Conservation (phyloP, 2,888 invertebrate species). For the Amblyjoppa proteus region DNA sequence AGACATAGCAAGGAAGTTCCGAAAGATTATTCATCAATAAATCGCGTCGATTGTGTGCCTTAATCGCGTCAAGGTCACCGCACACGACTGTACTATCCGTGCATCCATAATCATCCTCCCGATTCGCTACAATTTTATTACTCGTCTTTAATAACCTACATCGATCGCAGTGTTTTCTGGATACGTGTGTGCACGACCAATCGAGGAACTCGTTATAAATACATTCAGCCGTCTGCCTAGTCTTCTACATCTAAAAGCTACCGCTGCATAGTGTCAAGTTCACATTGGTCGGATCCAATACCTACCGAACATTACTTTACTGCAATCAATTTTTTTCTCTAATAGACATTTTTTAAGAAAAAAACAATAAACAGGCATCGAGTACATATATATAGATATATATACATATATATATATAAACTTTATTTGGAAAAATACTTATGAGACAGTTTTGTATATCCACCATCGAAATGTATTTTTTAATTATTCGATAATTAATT, state of each 20-base stretch:
- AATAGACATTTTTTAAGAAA: background rate
- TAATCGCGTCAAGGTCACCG: slow-evolving; percentile 45
- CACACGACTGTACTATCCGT: slow-evolving; percentile 33
- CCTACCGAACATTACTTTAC: background rate
- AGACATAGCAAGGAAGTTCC: slow-evolving; percentile 10
- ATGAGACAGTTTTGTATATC: slow-evolving; percentile 65
- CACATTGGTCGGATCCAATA: slow-evolving; percentile 18
- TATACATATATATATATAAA: slow-evolving; percentile 57
- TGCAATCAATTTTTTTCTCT: background rate
- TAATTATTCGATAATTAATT: slow-evolving; percentile 51
- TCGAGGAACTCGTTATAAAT: slow-evolving; percentile 74
- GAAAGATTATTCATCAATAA: slow-evolving; percentile 23
- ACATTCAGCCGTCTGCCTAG: slow-evolving; percentile 69
- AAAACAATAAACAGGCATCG: background rate
- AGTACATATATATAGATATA: slow-evolving; percentile 14
- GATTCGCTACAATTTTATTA: slow-evolving; percentile 55
- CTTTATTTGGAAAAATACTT: slow-evolving; percentile 73
- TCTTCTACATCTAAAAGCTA: slow-evolving; percentile 46
- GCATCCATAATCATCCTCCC: slow-evolving; percentile 35
- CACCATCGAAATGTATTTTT: slow-evolving; percentile 49
- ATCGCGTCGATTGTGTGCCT: slow-evolving; percentile 13
- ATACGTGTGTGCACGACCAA: slow-evolving; percentile 69
- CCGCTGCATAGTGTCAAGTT: slow-evolving; percentile 61
- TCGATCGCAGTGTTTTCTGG: slow-evolving; percentile 69
- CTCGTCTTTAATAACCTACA: slow-evolving; percentile 62